Evolutionary conservation across 2,888 invertebrate species (phyloP), one percentile per base, ranked within the genome.

Genomic region (Argyresthia albistria): DNA sequence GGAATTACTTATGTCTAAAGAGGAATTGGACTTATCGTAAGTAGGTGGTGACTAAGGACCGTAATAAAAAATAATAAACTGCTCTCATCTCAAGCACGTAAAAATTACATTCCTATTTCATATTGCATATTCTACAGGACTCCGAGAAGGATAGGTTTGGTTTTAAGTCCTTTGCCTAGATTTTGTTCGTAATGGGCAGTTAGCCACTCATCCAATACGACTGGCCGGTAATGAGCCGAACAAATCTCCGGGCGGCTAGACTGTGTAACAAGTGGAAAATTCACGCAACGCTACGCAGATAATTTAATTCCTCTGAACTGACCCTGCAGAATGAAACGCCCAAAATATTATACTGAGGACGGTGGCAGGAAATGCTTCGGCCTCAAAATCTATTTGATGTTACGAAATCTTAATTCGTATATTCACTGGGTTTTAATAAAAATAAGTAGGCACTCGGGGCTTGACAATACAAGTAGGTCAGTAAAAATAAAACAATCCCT

Each of bases 401-500:
- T 25, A 25, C 25, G 25, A 25, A 25, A 25, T n/a, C n/a, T n/a
- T n/a, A n/a, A n/a, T 25, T 4, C 25, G 25, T 25, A 25, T 25
- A 25, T 25, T 25, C 25, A 25, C 25, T 25, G 25, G 25, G 25
- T 25, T 25, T 25, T 45, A 45, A 45, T 45, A 45, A 45, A 25
- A 15, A 14, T 45, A 15, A 16, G 14, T 43, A 43, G 12, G 12
- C 43, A 8, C 8, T n/a, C 43, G 11, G 10, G 9, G 15, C 15
- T 16, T 9, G 58, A 59, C 61, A 60, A n/a, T 47, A 35, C 35
- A 12, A 35, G 11, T 37, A 43, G 42, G 52, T 61, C 64, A 72
- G 71, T 67, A 70, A 71, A 73, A 70, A 71, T 12, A 64, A 58
- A 52, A 52, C 53, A 59, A 67, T 69, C 60, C 70, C 68, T 66